These are phyloP conservation scores for Eulemur coronatus DNA, from an alignment of 2,797 vertebrate species.

Conservation along the genomic window DNA sequence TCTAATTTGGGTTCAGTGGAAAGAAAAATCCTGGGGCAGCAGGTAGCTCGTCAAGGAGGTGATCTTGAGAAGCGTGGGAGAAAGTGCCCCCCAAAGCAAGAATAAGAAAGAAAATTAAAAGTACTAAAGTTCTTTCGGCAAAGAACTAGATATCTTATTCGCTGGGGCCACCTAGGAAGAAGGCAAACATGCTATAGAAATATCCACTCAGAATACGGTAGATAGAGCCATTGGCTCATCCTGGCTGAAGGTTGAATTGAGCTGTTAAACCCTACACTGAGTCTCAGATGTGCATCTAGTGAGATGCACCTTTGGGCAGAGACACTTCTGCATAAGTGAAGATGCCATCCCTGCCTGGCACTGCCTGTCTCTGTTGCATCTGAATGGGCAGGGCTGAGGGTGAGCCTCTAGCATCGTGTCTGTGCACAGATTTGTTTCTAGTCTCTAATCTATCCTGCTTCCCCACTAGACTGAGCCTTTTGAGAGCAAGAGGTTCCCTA, in stretches of 20 bases:
- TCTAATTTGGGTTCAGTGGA: not conserved
- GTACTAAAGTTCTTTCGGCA: not conserved
- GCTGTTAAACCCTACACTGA: not conserved
- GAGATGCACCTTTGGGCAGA: not conserved
- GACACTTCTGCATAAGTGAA: not conserved
- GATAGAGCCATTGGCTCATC: fast-evolving
- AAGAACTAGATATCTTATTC: not conserved
- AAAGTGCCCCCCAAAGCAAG: not conserved
- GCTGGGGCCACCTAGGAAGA: not conserved
- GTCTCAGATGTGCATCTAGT: fast-evolving
- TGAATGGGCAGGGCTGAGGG: not conserved
- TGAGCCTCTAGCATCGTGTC: fast-evolving
- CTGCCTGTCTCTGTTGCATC: not conserved
- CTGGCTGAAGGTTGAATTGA: not conserved
- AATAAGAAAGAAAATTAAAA: not conserved
- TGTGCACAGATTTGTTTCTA: not conserved
- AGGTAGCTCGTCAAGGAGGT: not conserved
- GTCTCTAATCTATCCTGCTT: not conserved
- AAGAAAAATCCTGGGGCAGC: not conserved
- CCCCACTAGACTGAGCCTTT: not conserved
- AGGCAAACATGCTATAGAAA: fast-evolving
- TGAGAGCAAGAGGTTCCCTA: not conserved
- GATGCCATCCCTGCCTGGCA: not conserved
- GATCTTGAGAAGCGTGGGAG: not conserved
- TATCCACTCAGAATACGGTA: no score